Base-by-base conservation (phyloP, 2,113 vertebrate species). In the Furnarius figulus region DNA sequence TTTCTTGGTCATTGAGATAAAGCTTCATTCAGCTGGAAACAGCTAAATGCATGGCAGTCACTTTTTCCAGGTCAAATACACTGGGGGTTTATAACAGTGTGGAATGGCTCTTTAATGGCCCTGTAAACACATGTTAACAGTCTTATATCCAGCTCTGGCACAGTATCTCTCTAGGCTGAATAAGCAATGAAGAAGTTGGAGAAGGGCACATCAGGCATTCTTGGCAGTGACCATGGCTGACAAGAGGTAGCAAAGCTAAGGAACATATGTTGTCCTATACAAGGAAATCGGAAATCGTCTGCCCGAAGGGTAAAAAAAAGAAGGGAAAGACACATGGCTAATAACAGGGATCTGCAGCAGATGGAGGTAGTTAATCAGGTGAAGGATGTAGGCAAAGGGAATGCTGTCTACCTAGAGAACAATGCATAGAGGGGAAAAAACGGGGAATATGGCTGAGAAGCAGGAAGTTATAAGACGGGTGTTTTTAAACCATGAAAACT, bases 101-200 rank as follows among this genome's bases (percentile, higher is more conserved):
- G 68, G 91, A 96, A 91, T 83, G 91, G 71, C 10, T 75, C 92
- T 95, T 96, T 92, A 82, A 88, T 86, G 95, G 94, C 95, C 96
- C 96, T 83, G 87, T 95, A 96, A 95, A 97, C 90, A 93, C 94
- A 95, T 93, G 96, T 96, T 96, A 92, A 96, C 86, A 85, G 79
- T 95, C 96, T 87, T 90, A 84, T 90, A 95, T 85, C 88, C 80
- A 33, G 63, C 23, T 71, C 86, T 91, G 91, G 91, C 93, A 85
- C 56, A 39, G 88, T 85, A 80, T 97, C 96, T 97, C 84, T 95
- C 81, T 44, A 74, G 87, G 90, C 93, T 91, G 94, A 96, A 85
- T 93, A 93, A 93, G 87, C 93, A 88, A 97, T 94, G 97, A 96
- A 95, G 94, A 97, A 93, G 92, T 95, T 87, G 90, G 93, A 97